Conservation (phyloP, 2,888 invertebrate genomes). For the Girardia tigrina region DNA sequence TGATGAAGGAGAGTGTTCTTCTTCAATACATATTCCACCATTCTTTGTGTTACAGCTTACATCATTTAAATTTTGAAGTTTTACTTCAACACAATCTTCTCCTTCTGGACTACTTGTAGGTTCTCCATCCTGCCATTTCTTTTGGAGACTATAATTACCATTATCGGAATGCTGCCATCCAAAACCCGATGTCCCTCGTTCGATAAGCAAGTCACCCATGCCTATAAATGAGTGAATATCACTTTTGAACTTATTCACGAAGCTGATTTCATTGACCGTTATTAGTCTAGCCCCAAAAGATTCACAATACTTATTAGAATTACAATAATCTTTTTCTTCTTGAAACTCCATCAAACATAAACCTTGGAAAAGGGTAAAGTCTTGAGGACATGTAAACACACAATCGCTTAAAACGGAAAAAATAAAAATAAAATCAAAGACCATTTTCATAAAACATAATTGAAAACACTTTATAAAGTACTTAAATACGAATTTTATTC, state of each 20-base stretch:
- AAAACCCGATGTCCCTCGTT: background rate
- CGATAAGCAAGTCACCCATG: background rate
- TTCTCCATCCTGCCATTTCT: background rate
- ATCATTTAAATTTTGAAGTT: background rate
- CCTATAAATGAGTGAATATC: background rate
- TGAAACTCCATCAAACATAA: background rate
- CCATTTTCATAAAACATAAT: background rate
- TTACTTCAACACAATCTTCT: background rate
- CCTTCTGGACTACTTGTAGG: background rate
- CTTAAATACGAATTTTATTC: background rate
- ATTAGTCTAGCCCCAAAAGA: background rate
- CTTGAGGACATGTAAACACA: background rate
- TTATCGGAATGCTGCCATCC: background rate
- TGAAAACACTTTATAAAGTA: background rate
- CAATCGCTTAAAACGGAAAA: background rate
- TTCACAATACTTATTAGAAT: background rate
- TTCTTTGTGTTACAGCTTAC: background rate
- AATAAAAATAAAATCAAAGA: background rate
- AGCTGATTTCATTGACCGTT: background rate
- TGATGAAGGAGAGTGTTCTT: background rate
- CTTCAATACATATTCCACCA: background rate
- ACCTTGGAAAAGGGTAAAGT: background rate
- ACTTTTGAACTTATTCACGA: background rate
- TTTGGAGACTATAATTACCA: background rate
- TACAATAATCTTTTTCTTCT: background rate